These are phyloP conservation scores for Leptogaster cylindrica DNA, from an alignment of 2,888 invertebrate genomes.

Conservation along the genomic window DNA sequence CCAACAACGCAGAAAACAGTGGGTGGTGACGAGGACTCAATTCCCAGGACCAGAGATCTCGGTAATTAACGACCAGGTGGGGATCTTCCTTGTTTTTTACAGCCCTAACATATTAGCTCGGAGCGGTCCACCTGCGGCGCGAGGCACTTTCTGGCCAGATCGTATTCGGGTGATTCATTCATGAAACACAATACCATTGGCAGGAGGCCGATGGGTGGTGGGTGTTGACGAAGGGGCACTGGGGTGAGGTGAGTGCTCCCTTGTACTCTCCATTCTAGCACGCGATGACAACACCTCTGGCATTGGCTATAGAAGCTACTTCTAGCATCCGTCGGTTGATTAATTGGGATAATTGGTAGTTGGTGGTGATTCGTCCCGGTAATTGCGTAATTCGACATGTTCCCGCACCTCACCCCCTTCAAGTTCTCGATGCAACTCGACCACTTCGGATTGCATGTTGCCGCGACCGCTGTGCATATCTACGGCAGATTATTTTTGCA, in stretches of 20 bases:
- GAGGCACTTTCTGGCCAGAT: too few species aligned
- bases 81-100: neutral
- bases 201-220: too few species aligned
- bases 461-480: neutral
- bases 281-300: slow-evolving; percentile 23
- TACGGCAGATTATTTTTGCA: neutral
- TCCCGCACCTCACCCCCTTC: neutral
- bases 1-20: slow-evolving; percentile 24
- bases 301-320: neutral
- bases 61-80: neutral
- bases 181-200: slow-evolving; percentile 21
- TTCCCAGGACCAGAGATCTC: neutral
- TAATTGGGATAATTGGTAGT: slow-evolving; percentile 25
- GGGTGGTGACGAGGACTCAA: neutral
- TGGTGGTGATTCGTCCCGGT: neutral
- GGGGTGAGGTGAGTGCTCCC: neutral
- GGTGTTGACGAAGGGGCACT: neutral
- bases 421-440: neutral
- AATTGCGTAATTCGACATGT: slow-evolving; percentile 6
- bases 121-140: neutral
- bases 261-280: neutral
- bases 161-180: slow-evolving; percentile 34
- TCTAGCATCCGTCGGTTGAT: slow-evolving; percentile 11
- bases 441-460: slow-evolving; percentile 1
- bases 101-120: neutral